Evolutionary conservation across 2,113 vertebrate species (phyloP), one percentile per base, ranked within the genome.

Genomic region (Nothoprocta pentlandii): DNA sequence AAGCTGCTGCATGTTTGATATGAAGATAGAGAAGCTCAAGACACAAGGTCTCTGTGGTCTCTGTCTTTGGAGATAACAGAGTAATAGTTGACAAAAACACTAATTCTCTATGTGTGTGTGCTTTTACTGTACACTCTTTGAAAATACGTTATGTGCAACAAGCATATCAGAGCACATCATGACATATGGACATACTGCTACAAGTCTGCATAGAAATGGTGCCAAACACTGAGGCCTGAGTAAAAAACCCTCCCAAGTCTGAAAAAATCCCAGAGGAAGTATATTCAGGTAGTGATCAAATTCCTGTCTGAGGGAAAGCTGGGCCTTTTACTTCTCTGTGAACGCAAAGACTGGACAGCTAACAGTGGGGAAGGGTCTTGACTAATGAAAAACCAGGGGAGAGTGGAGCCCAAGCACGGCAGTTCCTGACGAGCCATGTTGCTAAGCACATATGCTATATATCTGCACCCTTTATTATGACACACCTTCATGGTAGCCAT

Each of bases 101-200:
- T 8, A 76, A 61, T 46, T 10, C 22, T 22, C 12, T 10, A 15
- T 20, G 34, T 0, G 0, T 1, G 5, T 49, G 13, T 20, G 10
- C 15, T 34, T 41, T 56, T 46, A 58, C 61, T 15, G 41, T 21
- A 71, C 3, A 2, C n/a, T 49, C 61, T 42, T 32, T 59, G 46
- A 54, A 64, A 76, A 47, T 4, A 28, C 4, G 13, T 10, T 3
- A 0, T 0, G 21, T 20, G 42, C 63, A 75, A 82, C 0, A 1
- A 86, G 49, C 39, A 68, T 5, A 11, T 23, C 49, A 28, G 2
- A 67, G 63, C 76, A 85, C 63, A 88, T 71, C 25, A 34, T 16
- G 32, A 39, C 0, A 0, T 14, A 12, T 1, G 17, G 77, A 42
- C 39, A 67, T 1, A 2, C 4, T 54, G 53, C 20, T 26, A 5